Percentiles rank a stretch among this genome's conserved stretches.
phyloP scores from a whole-genome alignment of 2,797 vertebrate genomes.

The Emys orbicularis region DNA sequence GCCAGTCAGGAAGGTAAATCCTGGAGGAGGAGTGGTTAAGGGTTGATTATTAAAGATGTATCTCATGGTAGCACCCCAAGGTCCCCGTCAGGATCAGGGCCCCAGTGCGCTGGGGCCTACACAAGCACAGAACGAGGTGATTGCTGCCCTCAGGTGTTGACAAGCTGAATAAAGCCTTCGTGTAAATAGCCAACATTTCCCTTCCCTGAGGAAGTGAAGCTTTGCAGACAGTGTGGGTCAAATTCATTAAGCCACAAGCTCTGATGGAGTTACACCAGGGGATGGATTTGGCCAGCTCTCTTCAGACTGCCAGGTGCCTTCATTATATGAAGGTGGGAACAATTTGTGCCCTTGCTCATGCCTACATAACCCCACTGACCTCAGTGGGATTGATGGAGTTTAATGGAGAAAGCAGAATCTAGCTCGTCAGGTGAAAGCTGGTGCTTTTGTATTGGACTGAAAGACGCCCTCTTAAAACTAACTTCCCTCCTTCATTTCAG shows the following conservation, averaged over 20 bases:
- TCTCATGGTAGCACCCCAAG: fast-evolving
- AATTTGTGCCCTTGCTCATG: neutral
- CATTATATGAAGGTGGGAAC: neutral
- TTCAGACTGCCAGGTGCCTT: neutral
- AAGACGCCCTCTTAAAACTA: neutral
- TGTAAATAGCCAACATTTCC: neutral
- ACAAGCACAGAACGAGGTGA: neutral
- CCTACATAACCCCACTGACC: neutral
- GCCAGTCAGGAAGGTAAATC: neutral
- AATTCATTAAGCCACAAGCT: neutral
- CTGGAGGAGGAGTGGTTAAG: fast-evolving
- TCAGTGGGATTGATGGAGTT: neutral
- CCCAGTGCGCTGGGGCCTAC: neutral
- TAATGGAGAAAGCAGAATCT: neutral
- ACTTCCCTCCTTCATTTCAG: neutral
- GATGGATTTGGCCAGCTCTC: neutral
- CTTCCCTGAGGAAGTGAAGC: neutral
- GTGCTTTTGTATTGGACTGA: neutral
- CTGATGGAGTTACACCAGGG: neutral
- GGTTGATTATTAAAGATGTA: neutral
- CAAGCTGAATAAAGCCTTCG: neutral
- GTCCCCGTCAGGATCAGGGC: fast-evolving
- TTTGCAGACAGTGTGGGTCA: neutral
- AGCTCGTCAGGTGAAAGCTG: neutral
- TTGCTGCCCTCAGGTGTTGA: neutral